Evolutionary conservation across 2,113 vertebrate species (phyloP).

Genomic region (Chaetorhynchus papuensis): DNA sequence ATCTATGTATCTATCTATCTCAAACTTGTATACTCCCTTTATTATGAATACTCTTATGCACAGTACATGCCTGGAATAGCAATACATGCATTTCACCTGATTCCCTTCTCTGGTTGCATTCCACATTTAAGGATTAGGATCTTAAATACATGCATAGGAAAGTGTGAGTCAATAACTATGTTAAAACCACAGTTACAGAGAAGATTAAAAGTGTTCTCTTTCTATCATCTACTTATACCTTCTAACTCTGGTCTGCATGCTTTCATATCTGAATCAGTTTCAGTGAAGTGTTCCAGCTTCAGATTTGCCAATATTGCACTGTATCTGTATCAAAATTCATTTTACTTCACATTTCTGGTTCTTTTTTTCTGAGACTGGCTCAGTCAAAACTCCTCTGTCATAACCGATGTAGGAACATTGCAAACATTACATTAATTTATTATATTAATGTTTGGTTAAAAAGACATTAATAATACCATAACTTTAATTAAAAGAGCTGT

Average conservation of each 20-base stretch:
- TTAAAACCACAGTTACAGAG: background rate
- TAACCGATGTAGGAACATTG: background rate
- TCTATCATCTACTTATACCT: background rate
- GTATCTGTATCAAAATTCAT: background rate
- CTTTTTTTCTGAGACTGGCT: background rate
- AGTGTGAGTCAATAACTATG: background rate
- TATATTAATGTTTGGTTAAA: background rate
- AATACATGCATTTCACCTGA: background rate
- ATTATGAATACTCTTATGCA: background rate
- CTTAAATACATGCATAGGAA: background rate
- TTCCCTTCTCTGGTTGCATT: background rate
- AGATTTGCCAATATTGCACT: background rate
- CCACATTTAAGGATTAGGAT: conserved; percentile 8
- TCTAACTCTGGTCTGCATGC: background rate
- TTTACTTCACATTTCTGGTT: background rate
- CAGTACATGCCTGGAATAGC: background rate
- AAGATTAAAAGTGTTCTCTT: background rate
- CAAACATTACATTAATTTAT: background rate
- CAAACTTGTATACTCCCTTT: background rate
- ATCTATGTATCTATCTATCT: conserved; percentile 21
- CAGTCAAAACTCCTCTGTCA: background rate
- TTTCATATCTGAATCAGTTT: background rate
- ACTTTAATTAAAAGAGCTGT: background rate
- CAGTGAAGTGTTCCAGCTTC: background rate
- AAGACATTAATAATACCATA: background rate